These are phyloP conservation scores for Aselliscus stoliczkanus DNA, from an alignment of 2,797 vertebrate species.

Conservation along the genomic window DNA sequence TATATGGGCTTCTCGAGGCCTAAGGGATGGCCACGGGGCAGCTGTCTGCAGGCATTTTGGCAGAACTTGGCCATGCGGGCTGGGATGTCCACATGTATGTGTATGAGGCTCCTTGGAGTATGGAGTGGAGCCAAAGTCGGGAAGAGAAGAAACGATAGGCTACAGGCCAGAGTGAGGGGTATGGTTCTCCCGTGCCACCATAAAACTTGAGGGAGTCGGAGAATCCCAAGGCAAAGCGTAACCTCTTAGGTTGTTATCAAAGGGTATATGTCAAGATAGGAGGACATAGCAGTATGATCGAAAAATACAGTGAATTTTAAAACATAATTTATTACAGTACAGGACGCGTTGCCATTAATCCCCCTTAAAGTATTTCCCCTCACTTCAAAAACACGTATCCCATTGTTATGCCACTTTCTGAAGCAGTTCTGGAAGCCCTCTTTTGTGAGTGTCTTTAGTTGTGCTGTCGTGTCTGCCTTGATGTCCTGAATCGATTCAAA, in stretches of 20 bases:
- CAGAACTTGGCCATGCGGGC: not conserved
- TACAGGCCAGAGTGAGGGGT: not conserved
- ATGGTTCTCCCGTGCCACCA: not conserved
- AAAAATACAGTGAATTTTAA: too few species aligned
- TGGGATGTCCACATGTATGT: not conserved
- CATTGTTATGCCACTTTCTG: too few species aligned
- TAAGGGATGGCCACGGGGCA: not conserved
- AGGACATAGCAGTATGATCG: not conserved
- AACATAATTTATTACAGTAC: too few species aligned
- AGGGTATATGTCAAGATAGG: not conserved
- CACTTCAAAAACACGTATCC: too few species aligned
- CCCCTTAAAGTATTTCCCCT: too few species aligned
- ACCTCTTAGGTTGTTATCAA: not conserved
- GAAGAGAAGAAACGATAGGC: not conserved
- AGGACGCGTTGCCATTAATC: too few species aligned
- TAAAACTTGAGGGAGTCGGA: not conserved
- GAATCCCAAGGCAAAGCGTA: not conserved
- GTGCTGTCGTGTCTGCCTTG: too few species aligned
- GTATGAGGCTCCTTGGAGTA: not conserved
- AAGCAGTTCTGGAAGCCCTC: too few species aligned
- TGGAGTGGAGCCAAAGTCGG: not conserved
- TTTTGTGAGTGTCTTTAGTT: too few species aligned
- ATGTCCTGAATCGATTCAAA: too few species aligned
- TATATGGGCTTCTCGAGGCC: not conserved
- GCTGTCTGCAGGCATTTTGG: not conserved